Percentiles rank a stretch among this genome's conserved stretches.
These are phyloP conservation scores for Tolypeutes matacus DNA, from an alignment of 2,797 vertebrate genomes.

Conservation along the genomic window DNA sequence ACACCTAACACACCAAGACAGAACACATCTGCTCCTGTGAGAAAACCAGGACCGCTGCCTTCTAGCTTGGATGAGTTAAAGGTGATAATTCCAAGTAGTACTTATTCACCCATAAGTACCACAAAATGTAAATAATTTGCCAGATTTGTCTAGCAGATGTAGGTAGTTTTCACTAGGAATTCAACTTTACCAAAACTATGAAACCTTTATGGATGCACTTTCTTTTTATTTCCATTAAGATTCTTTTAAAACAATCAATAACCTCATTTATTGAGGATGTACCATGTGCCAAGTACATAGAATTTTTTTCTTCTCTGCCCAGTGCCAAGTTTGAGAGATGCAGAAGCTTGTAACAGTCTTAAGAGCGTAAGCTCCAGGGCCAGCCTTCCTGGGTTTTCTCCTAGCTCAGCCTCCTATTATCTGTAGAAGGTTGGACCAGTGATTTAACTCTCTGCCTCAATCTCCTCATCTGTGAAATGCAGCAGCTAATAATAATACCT, in stretches of 20 bases:
- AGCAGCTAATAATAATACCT: neutral
- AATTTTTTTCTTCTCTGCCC: neutral
- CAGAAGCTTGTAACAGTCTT: neutral
- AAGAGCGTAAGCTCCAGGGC: neutral
- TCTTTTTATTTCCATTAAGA: neutral
- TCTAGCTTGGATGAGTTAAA: conserved; percentile 96
- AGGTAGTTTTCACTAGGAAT: neutral
- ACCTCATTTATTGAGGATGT: neutral
- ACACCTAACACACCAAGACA: conserved; percentile 85
- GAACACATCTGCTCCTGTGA: conserved; percentile 83
- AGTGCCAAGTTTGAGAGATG: neutral
- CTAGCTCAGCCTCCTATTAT: neutral
- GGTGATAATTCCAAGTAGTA: conserved; percentile 87
- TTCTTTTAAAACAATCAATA: neutral
- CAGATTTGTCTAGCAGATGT: neutral
- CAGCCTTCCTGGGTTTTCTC: neutral
- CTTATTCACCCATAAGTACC: neutral
- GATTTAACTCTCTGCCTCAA: neutral
- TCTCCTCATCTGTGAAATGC: neutral
- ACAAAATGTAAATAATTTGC: neutral
- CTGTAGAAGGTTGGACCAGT: neutral
- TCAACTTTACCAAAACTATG: neutral
- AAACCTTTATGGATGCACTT: neutral
- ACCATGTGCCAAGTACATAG: neutral
- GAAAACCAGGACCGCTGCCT: conserved; percentile 92